Percentiles rank a stretch among this genome's conserved stretches.
phyloP scores from a whole-genome alignment of 2,888 invertebrate species.

The Glyphotaelius pellucidus region DNA sequence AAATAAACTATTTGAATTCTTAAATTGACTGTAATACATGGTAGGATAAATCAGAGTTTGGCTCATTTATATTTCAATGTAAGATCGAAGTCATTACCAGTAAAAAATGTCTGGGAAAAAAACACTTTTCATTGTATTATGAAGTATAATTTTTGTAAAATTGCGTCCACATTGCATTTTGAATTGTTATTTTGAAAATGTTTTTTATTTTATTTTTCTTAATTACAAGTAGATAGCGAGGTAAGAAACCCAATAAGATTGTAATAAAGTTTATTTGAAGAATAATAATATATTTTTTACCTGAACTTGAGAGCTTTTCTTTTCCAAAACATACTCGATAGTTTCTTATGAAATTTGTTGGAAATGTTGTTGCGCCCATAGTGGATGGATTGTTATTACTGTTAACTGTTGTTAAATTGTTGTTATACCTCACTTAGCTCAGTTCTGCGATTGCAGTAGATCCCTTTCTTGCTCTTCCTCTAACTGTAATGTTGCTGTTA shows the following conservation, averaged over 20 bases:
- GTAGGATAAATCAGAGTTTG: constrained; percentile 51
- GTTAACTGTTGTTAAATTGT: constrained; percentile 65
- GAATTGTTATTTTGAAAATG: background rate
- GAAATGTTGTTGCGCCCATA: constrained; percentile 59
- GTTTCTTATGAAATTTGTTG: constrained; percentile 54
- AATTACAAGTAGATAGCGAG: constrained; percentile 16
- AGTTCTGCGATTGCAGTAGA: constrained; percentile 56
- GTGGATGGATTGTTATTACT: constrained; percentile 64
- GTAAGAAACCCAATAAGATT: constrained; percentile 14
- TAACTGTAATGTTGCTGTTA: background rate
- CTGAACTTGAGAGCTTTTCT: constrained; percentile 11
- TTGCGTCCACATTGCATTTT: constrained; percentile 44
- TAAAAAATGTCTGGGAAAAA: background rate
- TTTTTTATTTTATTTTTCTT: constrained; percentile 39
- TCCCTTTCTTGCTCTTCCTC: background rate
- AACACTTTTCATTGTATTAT: background rate
- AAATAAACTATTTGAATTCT: constrained; percentile 80
- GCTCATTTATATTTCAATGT: constrained; percentile 48
- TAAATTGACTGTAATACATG: constrained; percentile 69
- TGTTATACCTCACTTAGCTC: constrained; percentile 61
- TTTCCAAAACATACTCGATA: constrained; percentile 37
- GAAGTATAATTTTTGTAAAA: constrained; percentile 24
- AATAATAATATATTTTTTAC: constrained; percentile 47
- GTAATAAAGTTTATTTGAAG: constrained; percentile 25
- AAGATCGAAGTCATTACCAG: constrained; percentile 3